Base-by-base conservation (phyloP, 2,888 invertebrate species). In the Andrena bucephala region DNA sequence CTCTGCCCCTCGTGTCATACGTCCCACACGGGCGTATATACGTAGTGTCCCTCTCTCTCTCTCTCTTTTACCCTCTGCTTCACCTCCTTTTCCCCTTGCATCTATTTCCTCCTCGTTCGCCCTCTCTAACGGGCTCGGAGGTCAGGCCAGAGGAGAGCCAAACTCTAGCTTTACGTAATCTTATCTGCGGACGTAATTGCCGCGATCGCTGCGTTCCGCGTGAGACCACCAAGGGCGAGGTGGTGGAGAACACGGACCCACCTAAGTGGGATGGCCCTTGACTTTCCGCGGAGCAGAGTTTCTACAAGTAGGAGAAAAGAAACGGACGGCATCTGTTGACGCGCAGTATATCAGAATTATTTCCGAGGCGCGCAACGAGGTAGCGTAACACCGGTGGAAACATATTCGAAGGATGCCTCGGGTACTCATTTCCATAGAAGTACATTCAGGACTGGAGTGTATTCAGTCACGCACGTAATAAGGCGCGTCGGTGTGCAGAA, bases 101-200 rank as follows among this genome's bases (percentile, higher is more conserved):
- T 74, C 77, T 68, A 68, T 83, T 73, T 73, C 48, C 76, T 75
- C 75, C 82, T 80, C 52, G 42, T 68, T 54, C 16, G 71, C 59
- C 54, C 24, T 3, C 57, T 50, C 67, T 27, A 16, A 24, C 29
- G 20, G 3, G 13, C 65, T 24, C 68, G 65, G 72, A 85, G 86
- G 80, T 85, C 86, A 63, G 65, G 52, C 65, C 75, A 78, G 85
- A 78, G 68, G 77, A 85, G 87, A 85, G 87, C 84, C 87, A 90
- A 89, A 86, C 77, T 83, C 68, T 66, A 62, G 54, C 60, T 83
- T 88, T 89, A 87, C 80, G 83, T 87, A 90, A 89, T 86, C 73
- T 77, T 78, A 70, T 83, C 79, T 67, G 31, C 33, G 65, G 66
- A 67, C 60, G 68, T 74, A 85, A 85, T 87, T 83, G 76, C 82